Conservation (phyloP, 2,888 invertebrate species). For the Drosophila paranaensis region DNA sequence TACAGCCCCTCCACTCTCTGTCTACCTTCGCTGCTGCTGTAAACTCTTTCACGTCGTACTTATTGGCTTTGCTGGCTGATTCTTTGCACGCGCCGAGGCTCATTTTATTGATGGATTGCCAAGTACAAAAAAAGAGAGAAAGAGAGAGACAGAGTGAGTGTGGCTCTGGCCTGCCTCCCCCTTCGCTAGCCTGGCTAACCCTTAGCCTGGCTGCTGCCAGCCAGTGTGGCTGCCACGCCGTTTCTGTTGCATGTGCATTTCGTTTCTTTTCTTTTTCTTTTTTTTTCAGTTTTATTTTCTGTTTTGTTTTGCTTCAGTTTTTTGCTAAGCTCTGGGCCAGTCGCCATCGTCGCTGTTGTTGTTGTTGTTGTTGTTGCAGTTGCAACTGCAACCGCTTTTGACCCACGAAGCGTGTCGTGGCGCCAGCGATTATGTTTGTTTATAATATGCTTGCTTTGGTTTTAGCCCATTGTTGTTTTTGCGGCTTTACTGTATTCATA, state of each 20-base stretch:
- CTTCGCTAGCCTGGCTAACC: neutral
- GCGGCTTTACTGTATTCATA: conserved; percentile 59
- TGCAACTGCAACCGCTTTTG: conserved; percentile 80
- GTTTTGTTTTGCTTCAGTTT: conserved; percentile 25
- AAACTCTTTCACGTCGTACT: neutral
- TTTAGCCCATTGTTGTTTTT: conserved; percentile 45
- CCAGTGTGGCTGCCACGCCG: conserved; percentile 28
- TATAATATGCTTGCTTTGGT: conserved; percentile 70
- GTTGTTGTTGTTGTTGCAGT: conserved; percentile 40
- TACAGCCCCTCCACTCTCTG: neutral
- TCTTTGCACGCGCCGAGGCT: conserved; percentile 63
- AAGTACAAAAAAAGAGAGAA: conserved; percentile 32
- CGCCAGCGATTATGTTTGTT: conserved; percentile 81
- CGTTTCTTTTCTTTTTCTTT: conserved; percentile 7
- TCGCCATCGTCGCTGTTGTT: conserved; percentile 7
- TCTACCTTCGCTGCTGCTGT: neutral
- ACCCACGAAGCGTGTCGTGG: conserved; percentile 78
- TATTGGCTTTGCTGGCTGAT: conserved; percentile 54
- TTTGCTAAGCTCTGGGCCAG: conserved; percentile 46
- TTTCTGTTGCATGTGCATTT: conserved; percentile 64
- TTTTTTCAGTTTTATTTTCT: conserved; percentile 7
- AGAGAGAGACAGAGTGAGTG: conserved; percentile 4
- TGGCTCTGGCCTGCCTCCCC: conserved; percentile 18
- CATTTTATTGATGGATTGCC: conserved; percentile 74
- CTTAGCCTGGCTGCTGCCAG: conserved; percentile 31